Evolutionary conservation across 2,888 invertebrate genomes (phyloP).

Genomic region (Phaedon cochleariae): DNA sequence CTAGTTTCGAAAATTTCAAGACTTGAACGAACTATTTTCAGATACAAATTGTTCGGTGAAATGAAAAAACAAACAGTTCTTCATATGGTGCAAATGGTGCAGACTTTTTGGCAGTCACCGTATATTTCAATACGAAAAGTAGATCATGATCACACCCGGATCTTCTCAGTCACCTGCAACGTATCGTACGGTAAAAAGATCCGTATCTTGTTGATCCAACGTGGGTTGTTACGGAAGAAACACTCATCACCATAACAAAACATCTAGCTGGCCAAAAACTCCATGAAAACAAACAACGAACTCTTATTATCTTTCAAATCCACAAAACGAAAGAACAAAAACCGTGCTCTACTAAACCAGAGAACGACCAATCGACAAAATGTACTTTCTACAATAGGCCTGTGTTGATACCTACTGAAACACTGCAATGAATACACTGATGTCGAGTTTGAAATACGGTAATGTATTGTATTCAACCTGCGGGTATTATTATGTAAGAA

Average conservation of each 20-base stretch:
- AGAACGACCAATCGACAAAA: constrained; percentile 28
- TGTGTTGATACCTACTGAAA: neutral
- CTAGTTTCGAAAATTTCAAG: too few species aligned
- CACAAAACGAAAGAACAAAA: neutral
- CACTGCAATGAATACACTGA: too few species aligned
- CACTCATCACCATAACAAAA: constrained; percentile 35
- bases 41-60: too few species aligned
- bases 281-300: constrained; percentile 6
- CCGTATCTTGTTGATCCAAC: constrained; percentile 50
- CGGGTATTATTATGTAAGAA: constrained; percentile 36
- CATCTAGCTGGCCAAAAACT: constrained; percentile 23
- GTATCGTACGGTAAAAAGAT: constrained; percentile 50
- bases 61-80: too few species aligned
- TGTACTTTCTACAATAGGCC: constrained; percentile 34
- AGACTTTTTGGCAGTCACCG: too few species aligned
- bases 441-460: constrained; percentile 31
- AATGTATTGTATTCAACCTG: constrained; percentile 31
- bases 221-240: constrained; percentile 32
- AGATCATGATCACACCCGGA: too few species aligned
- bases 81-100: too few species aligned
- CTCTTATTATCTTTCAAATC: constrained; percentile 12
- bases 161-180: constrained; percentile 30
- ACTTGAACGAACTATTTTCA: too few species aligned
- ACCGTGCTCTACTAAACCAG: constrained; percentile 21
- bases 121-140: too few species aligned